phyloP scores from a whole-genome alignment of 2,888 invertebrate genomes.

The Lasioglossum malachurum region DNA sequence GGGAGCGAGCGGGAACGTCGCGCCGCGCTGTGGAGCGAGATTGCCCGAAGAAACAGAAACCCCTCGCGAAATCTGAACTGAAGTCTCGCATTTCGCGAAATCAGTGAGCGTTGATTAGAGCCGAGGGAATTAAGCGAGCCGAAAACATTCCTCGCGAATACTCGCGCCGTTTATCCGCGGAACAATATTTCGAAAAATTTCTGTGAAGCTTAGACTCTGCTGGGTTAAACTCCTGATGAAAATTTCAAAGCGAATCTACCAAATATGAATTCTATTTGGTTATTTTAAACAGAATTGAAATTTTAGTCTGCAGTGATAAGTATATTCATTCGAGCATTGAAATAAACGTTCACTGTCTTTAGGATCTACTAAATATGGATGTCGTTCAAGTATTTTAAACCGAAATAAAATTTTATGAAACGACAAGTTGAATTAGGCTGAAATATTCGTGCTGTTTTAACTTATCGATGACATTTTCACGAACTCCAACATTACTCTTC shows the following conservation, averaged over 20 bases:
- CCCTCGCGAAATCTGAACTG: slow-evolving; percentile 34
- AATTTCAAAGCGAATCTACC: neutral
- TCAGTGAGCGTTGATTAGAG: slow-evolving; percentile 7
- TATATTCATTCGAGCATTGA: neutral
- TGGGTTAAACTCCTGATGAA: neutral
- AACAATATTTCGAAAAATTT: neutral
- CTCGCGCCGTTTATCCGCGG: neutral
- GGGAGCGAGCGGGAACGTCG: neutral
- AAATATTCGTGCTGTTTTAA: too few relatives aligned
- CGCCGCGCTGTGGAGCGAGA: slow-evolving; percentile 1
- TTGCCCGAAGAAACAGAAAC: slow-evolving; percentile 19
- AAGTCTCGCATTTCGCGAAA: slow-evolving; percentile 23
- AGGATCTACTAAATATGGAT: too few relatives aligned
- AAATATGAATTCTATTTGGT: neutral
- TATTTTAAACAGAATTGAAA: neutral
- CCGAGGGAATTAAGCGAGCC: neutral
- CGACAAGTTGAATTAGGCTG: too few relatives aligned
- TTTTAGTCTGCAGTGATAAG: neutral
- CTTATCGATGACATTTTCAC: too few relatives aligned
- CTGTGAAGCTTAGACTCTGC: neutral
- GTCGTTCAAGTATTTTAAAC: too few relatives aligned
- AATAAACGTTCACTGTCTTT: neutral
- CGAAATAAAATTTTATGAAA: too few relatives aligned
- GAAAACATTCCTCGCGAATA: neutral
- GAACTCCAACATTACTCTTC: too few relatives aligned